These are phyloP conservation scores for Hyposoter dolosus DNA, from an alignment of 2,888 invertebrate species.

Conservation along the genomic window DNA sequence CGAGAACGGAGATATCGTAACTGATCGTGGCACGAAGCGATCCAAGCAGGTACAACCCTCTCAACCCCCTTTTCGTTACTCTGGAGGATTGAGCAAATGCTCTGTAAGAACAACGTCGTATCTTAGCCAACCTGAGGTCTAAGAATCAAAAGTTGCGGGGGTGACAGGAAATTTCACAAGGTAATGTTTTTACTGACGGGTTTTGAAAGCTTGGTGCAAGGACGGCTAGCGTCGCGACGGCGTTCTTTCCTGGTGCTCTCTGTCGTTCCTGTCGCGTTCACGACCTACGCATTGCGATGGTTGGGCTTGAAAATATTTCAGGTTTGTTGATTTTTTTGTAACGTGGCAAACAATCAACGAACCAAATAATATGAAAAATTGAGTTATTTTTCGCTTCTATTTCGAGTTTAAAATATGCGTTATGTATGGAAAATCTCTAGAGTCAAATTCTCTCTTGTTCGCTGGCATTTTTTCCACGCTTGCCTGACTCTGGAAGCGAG, in stretches of 20 bases:
- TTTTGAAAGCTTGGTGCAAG: constrained; percentile 61
- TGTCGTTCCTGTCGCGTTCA: constrained; percentile 54
- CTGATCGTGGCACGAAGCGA: constrained; percentile 67
- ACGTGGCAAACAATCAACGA: background rate
- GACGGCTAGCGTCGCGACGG: constrained; percentile 69
- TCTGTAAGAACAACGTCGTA: constrained; percentile 31
- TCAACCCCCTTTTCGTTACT: background rate
- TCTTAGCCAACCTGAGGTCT: constrained; percentile 8
- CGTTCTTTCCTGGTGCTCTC: constrained; percentile 33
- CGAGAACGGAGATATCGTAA: constrained; percentile 69
- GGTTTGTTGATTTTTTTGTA: background rate
- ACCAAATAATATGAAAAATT: background rate
- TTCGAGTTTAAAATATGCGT: background rate
- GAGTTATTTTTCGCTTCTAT: background rate
- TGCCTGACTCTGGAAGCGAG: constrained; percentile 64
- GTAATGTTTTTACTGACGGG: constrained; percentile 65
- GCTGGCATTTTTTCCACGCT: constrained; percentile 39
- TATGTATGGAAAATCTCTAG: constrained; percentile 19
- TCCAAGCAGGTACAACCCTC: constrained; percentile 41
- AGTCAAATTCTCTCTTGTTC: constrained; percentile 10
- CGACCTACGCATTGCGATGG: background rate
- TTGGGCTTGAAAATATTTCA: background rate
- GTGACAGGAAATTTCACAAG: constrained; percentile 61
- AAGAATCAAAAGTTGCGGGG: background rate
- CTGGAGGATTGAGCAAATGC: constrained; percentile 42